Percentiles rank a stretch among this genome's conserved stretches.
Evolutionary conservation across 2,113 vertebrate genomes (phyloP).

Genomic region (Oenanthe oenanthe): DNA sequence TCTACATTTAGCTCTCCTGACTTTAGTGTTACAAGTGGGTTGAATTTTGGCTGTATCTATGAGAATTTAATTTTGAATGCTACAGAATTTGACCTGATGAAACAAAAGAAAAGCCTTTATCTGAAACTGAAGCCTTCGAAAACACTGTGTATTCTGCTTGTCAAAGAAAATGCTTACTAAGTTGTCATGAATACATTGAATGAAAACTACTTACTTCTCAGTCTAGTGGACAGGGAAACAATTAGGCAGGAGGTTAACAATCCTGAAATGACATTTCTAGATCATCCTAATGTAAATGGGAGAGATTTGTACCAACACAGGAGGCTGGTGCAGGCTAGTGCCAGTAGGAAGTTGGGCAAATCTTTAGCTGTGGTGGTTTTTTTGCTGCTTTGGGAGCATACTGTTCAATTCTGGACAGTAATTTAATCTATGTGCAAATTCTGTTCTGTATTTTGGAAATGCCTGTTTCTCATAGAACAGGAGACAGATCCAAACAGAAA

Average conservation of each 20-base stretch:
- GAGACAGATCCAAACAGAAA: background rate
- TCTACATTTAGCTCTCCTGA: background rate
- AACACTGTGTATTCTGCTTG: conserved; percentile 13
- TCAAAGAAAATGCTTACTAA: conserved; percentile 51
- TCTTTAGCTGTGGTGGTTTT: background rate
- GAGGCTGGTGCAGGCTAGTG: background rate
- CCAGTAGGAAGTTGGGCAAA: background rate
- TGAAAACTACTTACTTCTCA: conserved; percentile 46
- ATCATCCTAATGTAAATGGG: background rate
- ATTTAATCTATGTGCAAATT: background rate
- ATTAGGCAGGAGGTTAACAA: conserved; percentile 13
- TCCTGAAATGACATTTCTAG: conserved; percentile 5
- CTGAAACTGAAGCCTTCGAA: background rate
- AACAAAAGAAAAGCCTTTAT: conserved; percentile 5
- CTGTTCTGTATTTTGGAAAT: background rate
- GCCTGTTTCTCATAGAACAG: background rate
- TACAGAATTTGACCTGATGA: background rate
- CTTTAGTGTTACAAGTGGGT: background rate
- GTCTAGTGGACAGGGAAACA: conserved; percentile 39
- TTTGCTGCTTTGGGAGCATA: background rate
- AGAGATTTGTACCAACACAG: background rate
- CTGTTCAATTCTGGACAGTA: background rate
- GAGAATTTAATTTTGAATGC: background rate
- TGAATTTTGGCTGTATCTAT: background rate
- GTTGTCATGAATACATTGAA: conserved; percentile 19